Base-by-base conservation (phyloP, 2,113 vertebrate species). In the Herpetotheres cachinnans region DNA sequence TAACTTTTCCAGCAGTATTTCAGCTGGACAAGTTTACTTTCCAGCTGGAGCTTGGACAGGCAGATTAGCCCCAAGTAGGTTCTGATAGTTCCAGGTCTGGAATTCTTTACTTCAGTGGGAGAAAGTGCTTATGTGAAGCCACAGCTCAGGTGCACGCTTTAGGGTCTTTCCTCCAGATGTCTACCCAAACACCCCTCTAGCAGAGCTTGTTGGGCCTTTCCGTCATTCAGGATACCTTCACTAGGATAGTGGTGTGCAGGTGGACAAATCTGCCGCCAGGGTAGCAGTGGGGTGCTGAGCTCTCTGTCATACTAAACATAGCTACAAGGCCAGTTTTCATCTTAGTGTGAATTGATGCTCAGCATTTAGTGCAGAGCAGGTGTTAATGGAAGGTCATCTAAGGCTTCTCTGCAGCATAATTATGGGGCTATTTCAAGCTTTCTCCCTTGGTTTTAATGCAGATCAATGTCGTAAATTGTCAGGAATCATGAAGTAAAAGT, bases 371-470 rank as follows among this genome's bases (percentile, higher is more conserved):
- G 54, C 42, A 52, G 74, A 94, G 79, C 90, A 88, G 73, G 30
- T 90, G 93, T 93, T 97, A 97, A 97, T 95, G 92, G 90, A 91
- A 92, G 94, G 97, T 97, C 90, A 87, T 22, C 44, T 66, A 72
- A 94, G 82, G 81, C 67, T 83, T 92, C 88, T 61, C 78, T 85
- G 52, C 70, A 69, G 94, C 77, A 54, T 92, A 85, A 93, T 95
- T 93, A 88, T 73, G 74, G 78, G 67, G n/a, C 92, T 96, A 86
- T 95, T 97, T 95, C 77, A 81, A 88, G 95, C 81, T 95, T 94
- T 94, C 78, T 95, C 34, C 76, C 73, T 86, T 74, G 82, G 38
- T 86, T 96, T 97, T 94, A 93, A 96, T 94, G 95, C 67, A 79
- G 92, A 96, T 96, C 73, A 89, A 44, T 92, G 82, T 58, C 10